These are phyloP conservation scores for Neopipo cinnamomea DNA, from an alignment of 2,113 vertebrate species.

Conservation along the genomic window DNA sequence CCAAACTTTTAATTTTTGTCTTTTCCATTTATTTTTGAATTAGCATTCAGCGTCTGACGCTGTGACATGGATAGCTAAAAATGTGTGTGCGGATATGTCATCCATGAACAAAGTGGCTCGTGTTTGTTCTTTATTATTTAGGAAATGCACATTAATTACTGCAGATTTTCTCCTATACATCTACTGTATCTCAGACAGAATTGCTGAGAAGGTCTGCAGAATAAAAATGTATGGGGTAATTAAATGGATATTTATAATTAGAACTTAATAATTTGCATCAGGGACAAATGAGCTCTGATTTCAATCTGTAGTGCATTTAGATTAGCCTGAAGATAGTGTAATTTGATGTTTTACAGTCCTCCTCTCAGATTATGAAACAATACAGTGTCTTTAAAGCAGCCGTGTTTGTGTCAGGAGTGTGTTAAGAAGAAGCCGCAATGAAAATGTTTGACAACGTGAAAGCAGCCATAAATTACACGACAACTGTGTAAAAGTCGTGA, in stretches of 20 bases:
- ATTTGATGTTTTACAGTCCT: slow-evolving; percentile 79
- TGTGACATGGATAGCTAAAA: slow-evolving; percentile 12
- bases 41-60: slow-evolving; percentile 19
- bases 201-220: slow-evolving; percentile 75
- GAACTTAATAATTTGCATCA: slow-evolving; percentile 86
- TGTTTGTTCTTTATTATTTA: slow-evolving; percentile 74
- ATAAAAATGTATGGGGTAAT: slow-evolving; percentile 81
- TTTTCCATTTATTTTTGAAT: slow-evolving; percentile 18
- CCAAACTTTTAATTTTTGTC: neutral
- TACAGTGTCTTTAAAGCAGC: slow-evolving; percentile 67
- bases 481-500: slow-evolving; percentile 83
- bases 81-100: slow-evolving; percentile 34
- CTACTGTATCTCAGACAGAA: slow-evolving; percentile 67
- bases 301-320: slow-evolving; percentile 80
- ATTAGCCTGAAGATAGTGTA: slow-evolving; percentile 78
- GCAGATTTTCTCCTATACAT: slow-evolving; percentile 70
- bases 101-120: slow-evolving; percentile 66
- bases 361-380: slow-evolving; percentile 81
- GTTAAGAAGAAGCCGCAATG: slow-evolving; percentile 73
- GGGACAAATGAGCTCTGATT: slow-evolving; percentile 84
- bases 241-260: slow-evolving; percentile 87
- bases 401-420: slow-evolving; percentile 67
- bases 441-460: slow-evolving; percentile 81
- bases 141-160: slow-evolving; percentile 76
- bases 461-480: slow-evolving; percentile 81